Evolutionary conservation across 2,888 invertebrate genomes (phyloP).

Genomic region (Ophraella communa): DNA sequence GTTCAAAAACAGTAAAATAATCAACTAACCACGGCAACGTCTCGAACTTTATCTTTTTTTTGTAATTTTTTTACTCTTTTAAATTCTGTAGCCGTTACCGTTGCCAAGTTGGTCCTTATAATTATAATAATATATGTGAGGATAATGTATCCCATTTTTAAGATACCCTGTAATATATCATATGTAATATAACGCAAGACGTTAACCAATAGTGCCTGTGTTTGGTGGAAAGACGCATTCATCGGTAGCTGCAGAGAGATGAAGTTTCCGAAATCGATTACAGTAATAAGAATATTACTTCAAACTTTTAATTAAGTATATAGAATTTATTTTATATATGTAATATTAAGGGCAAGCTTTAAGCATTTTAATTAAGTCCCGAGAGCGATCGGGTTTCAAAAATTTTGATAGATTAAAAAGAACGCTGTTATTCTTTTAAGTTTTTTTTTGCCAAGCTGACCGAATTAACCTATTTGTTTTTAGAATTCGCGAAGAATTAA

Average conservation of each 20-base stretch:
- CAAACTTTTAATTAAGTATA: background rate
- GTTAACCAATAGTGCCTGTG: conserved; percentile 61
- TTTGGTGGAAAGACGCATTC: conserved; percentile 61
- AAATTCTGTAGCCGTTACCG: conserved; percentile 46
- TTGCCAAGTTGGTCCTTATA: conserved; percentile 61
- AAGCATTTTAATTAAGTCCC: background rate
- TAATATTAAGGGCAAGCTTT: background rate
- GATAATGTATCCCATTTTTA: conserved; percentile 61
- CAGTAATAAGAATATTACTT: background rate
- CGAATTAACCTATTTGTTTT: background rate
- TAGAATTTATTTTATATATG: background rate
- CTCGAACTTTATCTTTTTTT: conserved; percentile 49
- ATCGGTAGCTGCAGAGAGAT: conserved; percentile 63
- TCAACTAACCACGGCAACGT: conserved; percentile 57
- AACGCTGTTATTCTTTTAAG: too few relatives aligned
- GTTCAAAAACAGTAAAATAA: conserved; percentile 49
- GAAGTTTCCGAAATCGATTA: background rate
- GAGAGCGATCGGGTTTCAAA: too few relatives aligned
- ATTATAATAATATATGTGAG: conserved; percentile 59
- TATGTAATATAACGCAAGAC: conserved; percentile 60
- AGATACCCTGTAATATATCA: conserved; percentile 63
- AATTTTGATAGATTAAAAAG: too few relatives aligned
- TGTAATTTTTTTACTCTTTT: too few relatives aligned
- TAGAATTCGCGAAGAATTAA: too few relatives aligned
- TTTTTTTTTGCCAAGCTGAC: background rate